phyloP scores from a whole-genome alignment of 2,797 vertebrate species.

The Xenentodon cancila region DNA sequence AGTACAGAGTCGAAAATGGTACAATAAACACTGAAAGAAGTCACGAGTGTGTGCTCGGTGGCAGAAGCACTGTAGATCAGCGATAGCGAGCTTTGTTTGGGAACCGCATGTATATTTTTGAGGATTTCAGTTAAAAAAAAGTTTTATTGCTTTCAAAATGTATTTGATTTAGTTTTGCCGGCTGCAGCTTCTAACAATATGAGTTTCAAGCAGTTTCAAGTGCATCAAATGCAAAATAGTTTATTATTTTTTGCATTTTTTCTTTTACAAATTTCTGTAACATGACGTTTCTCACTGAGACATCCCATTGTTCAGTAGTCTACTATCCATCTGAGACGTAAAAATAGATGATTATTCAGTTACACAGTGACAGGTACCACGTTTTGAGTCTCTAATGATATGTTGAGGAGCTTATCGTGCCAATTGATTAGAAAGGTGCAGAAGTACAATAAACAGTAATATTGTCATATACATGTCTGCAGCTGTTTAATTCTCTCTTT shows the following conservation, averaged over 20 bases:
- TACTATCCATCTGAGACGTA: too few species aligned
- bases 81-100: neutral
- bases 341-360: too few species aligned
- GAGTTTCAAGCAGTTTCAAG: too few species aligned
- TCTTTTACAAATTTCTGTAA: too few species aligned
- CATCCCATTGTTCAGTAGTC: too few species aligned
- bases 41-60: slow-evolving; percentile 30
- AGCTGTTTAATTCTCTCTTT: neutral
- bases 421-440: neutral
- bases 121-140: neutral
- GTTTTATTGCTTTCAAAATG: neutral
- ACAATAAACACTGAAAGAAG: slow-evolving; percentile 47
- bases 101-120: neutral
- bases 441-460: too few species aligned
- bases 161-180: neutral
- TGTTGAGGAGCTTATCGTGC: neutral
- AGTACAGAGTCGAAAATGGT: slow-evolving; percentile 48
- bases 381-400: too few species aligned
- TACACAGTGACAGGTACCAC: too few species aligned
- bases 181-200: too few species aligned
- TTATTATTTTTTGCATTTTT: too few species aligned
- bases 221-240: too few species aligned
- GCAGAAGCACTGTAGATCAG: slow-evolving; percentile 16
- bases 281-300: too few species aligned
- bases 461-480: neutral